Conservation (phyloP, 2,888 invertebrate species). For the Lochmaea capreae region DNA sequence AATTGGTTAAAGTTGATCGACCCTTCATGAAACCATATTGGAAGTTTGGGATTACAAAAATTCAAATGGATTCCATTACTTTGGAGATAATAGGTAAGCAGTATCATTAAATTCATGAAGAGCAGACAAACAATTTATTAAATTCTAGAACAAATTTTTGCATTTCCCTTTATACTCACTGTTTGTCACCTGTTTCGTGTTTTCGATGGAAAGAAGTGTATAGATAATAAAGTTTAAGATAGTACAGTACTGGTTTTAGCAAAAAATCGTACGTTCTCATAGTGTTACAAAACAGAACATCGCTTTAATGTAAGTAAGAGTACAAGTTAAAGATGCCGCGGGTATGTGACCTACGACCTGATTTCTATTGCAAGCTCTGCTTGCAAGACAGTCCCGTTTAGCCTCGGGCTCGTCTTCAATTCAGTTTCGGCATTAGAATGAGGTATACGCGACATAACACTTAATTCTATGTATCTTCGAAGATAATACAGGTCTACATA, state of each 20-base stretch:
- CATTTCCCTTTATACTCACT: no score
- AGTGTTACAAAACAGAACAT: conserved; percentile 47
- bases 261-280: conserved; percentile 47
- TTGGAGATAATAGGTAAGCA: no score
- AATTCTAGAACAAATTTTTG: no score
- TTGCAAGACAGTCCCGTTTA: conserved; percentile 61
- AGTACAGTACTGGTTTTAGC: conserved; percentile 15
- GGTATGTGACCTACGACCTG: conserved; percentile 63
- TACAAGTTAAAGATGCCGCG: conserved; percentile 56
- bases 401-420: conserved; percentile 53
- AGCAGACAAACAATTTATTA: no score
- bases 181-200: not conserved
- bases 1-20: no score
- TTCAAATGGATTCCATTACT: no score
- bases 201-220: not conserved
- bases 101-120: no score
- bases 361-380: conserved; percentile 59
- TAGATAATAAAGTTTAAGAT: not conserved
- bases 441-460: conserved; percentile 36
- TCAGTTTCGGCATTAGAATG: conserved; percentile 48
- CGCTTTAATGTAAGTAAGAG: conserved; percentile 31
- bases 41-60: no score
- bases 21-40: no score
- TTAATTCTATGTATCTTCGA: conserved; percentile 37
- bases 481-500: not conserved